Base-by-base conservation (phyloP, 2,797 vertebrate species). In the Esox masquinongy region DNA sequence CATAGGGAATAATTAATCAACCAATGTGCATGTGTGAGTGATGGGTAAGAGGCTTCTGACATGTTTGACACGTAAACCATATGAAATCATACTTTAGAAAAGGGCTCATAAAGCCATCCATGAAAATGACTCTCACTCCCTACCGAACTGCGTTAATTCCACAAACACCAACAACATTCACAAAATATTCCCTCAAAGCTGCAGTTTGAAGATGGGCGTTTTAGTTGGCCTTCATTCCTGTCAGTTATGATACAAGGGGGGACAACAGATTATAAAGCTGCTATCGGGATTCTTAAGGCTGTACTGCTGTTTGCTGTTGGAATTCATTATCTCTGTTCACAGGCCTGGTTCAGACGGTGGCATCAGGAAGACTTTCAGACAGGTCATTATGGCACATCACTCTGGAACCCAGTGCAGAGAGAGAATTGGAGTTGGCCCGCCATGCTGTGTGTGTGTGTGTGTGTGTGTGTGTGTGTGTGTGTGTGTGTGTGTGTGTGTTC, bases 361-460 rank as follows among this genome's bases (percentile, higher is more conserved):
- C 84, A 78, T 82, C 83, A 75, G 81, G 89, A 84, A 91, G 87
- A 88, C 84, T 93, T 91, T 90, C 91, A 95, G 95, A 93, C 95
- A 95, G 95, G 93, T 96, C 95, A 95, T 96, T 96, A 96, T 91
- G 91, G 89, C 82, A 69, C 84, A 86, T 93, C 95, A 91, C 80
- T 91, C 94, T 91, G 94, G 88, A 94, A 89, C 84, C 86, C 67
- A 87, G 88, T 85, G 87, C 82, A 74, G 85, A 72, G 85, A 87
- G 78, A 81, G 56, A 24, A 61, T n/a, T 71, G 69, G 68, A 1
- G 17, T 75, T 78, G 47, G 0, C 11, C 68, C 75, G 78, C 43
- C 77, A 77, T 76, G 79, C 82, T 26, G 22, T 61, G 56, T 61
- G 56, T 61, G 22, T 61, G 56, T 26, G 53, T 59, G 53, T 22